Base-by-base conservation (phyloP, 2,888 invertebrate species). In the Tanypteryx hageni region DNA sequence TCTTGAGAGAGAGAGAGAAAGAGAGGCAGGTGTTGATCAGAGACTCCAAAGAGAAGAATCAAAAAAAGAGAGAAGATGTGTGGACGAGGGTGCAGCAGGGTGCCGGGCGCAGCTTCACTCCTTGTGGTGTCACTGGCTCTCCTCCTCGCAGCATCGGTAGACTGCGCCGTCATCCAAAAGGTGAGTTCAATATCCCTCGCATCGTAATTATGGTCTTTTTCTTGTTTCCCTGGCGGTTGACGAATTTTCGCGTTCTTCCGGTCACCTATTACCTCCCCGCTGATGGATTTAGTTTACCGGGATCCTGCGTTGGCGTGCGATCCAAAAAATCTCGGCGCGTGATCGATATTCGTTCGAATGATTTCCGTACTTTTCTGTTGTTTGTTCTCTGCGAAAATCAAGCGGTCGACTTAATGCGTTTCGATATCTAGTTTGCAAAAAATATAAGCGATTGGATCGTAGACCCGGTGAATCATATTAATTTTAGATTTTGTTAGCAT, bases 21-120 rank as follows among this genome's bases (percentile, higher is more conserved):
- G 27, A 22, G 22, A 76, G 76, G 76, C 76, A 76, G 76, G 76
- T 76, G 76, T 76, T 76, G 76, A 27, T 76, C 11, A 22, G 22
- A 76, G 76, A 76, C 22, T 76, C 76, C 76, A 13, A 27, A 44
- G 44, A 44, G 44, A 44, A 44, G 44, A 44, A 44, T 44, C n/a
- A 22, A 76, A 76, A 76, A 27, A 11, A 76, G 76, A 76, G 22
- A 76, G 27, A 68, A 76, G 76, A 76, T 76, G 76, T 76, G 76
- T 76, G 76, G 76, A 76, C 76, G 76, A 27, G 22, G 76, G 76
- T 76, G 76, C 76, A 76, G 76, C 76, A 76, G 76, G 76, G 76
- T 22, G 76, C 76, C 76, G 76, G 76, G 76, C 76, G 76, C 76
- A 13, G 22, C 76, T 27, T 76, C 76, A 18, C 76, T 76, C 22